Conservation (phyloP, 2,797 vertebrate species). For the Oophaga sylvatica region DNA sequence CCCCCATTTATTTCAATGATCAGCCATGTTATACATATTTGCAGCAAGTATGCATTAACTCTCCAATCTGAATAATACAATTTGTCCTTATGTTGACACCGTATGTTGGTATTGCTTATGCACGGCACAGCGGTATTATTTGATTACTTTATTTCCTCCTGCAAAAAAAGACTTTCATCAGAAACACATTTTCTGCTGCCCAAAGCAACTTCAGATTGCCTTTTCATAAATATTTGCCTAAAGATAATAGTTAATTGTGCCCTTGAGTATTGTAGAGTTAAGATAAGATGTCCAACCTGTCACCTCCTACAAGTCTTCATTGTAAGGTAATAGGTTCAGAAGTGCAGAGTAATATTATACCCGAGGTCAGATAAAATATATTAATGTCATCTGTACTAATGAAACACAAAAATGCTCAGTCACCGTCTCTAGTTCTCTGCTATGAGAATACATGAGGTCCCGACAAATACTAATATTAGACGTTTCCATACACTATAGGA, state of each 20-base stretch:
- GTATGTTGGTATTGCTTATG: too few relatives aligned
- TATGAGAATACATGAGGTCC: not conserved
- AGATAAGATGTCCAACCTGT: not conserved
- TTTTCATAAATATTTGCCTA: not conserved
- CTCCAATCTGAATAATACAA: too few relatives aligned
- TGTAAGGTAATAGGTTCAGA: not conserved
- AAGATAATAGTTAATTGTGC: not conserved
- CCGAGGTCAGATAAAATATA: not conserved
- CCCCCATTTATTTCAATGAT: too few relatives aligned
- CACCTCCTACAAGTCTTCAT: not conserved
- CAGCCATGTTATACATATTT: too few relatives aligned
- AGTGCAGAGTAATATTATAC: not conserved
- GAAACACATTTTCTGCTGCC: not conserved
- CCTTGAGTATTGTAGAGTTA: constrained; percentile 1
- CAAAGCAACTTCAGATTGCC: not conserved
- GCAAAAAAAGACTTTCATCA: too few relatives aligned
- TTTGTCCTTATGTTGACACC: too few relatives aligned
- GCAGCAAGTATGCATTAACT: too few relatives aligned
- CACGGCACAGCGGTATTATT: too few relatives aligned
- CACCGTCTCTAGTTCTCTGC: not conserved
- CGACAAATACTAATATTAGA: too few relatives aligned
- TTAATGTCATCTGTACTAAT: not conserved
- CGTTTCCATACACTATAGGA: too few relatives aligned
- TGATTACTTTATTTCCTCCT: too few relatives aligned
- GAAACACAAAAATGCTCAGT: not conserved